Evolutionary conservation across 1,140 invertebrate species (phyloP).

Genomic region (Mycetomoellerius zeteki): DNA sequence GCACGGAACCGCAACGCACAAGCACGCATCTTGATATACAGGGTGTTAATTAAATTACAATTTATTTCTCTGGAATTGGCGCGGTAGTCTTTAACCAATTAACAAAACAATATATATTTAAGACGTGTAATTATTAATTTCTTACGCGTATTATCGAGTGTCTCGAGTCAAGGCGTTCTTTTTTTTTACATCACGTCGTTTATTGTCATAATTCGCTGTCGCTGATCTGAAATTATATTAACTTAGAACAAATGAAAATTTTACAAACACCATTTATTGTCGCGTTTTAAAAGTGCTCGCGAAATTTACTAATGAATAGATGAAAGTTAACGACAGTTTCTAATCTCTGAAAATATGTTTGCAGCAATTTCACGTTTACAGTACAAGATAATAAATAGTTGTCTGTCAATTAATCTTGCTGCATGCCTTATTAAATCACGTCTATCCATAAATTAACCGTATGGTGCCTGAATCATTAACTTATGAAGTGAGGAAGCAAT

Average conservation of each 20-base stretch:
- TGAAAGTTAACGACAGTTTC: conserved; percentile 5
- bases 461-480: not conserved
- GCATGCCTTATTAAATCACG: not conserved
- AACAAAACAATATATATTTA: not conserved
- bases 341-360: not conserved
- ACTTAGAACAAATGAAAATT: not conserved
- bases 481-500: not conserved
- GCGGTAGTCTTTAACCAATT: not conserved
- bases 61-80: too few relatives aligned
- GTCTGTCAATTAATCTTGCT: conserved; percentile 6
- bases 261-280: not conserved
- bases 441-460: not conserved
- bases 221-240: not conserved
- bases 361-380: not conserved
- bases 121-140: not conserved
- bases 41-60: conserved; percentile 17
- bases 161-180: not conserved
- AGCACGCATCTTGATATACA: conserved; percentile 31
- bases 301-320: conserved; percentile 34
- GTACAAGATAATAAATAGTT: conserved; percentile 23
- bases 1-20: conserved; percentile 12
- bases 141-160: not conserved
- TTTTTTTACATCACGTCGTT: not conserved
- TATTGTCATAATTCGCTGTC: not conserved
- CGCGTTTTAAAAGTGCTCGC: not conserved